A percentile compares a stretch with the other conserved stretches of the same genome.
phyloP scores from a whole-genome alignment of 92 coral and sea anemone genomes.

The Virgularia gustaviana region DNA sequence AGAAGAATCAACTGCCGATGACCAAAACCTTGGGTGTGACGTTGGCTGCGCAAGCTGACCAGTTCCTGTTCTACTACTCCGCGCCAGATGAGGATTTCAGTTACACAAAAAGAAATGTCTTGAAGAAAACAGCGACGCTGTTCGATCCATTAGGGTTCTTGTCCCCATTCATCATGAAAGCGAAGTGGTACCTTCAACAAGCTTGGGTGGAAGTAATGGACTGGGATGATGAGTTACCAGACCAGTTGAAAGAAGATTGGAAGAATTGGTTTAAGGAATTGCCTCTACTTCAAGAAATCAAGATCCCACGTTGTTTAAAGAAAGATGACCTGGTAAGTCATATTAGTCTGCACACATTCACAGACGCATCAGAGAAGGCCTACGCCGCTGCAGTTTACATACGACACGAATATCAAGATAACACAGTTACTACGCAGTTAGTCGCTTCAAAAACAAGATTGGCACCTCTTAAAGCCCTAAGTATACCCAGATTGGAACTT shows the following conservation, averaged over 20 bases:
- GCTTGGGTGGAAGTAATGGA: conserved; percentile 37
- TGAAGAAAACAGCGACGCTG: conserved; percentile 37
- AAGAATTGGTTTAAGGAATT: conserved; percentile 45
- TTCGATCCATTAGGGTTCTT: conserved; percentile 48
- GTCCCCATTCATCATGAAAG: conserved; percentile 25
- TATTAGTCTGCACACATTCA: conserved; percentile 39
- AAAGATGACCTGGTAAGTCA: background rate
- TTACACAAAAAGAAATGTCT: conserved; percentile 39
- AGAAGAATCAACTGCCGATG: background rate
- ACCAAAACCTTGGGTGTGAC: conserved; percentile 24
- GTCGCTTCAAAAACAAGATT: background rate
- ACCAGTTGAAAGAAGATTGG: conserved; percentile 26
- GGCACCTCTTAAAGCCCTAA: too few species aligned
- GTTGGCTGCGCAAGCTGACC: background rate
- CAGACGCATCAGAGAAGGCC: conserved; percentile 48
- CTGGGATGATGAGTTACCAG: conserved; percentile 11
- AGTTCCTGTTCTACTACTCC: conserved; percentile 34
- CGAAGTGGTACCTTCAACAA: conserved; percentile 40
- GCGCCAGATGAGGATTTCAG: conserved; percentile 34
- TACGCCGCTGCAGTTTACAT: conserved; percentile 47
- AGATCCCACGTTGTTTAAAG: conserved; percentile 11
- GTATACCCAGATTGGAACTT: conserved; percentile 11
- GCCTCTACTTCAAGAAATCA: conserved; percentile 30
- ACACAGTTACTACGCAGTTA: background rate
- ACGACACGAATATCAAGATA: conserved; percentile 22